phyloP scores from a whole-genome alignment of 2,888 invertebrate genomes.

The Erebia epiphron region DNA sequence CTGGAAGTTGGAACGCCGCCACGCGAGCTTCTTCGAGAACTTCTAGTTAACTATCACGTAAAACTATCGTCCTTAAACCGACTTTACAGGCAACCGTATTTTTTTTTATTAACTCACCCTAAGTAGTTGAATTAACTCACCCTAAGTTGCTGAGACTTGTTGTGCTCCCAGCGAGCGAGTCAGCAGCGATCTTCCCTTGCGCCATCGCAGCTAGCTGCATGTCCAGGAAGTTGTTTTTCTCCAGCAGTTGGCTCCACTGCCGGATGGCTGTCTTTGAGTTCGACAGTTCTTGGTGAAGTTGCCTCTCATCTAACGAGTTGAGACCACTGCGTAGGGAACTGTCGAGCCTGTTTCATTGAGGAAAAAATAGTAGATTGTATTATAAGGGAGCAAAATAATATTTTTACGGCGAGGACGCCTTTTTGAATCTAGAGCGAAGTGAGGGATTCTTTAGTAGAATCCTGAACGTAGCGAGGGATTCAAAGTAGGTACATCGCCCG shows the following conservation, averaged over 20 bases:
- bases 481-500: no score
- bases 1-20: no score
- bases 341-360: slow-evolving; percentile 60
- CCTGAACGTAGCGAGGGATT: no score
- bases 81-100: no score
- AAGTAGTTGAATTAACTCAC: slow-evolving; percentile 55
- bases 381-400: no score
- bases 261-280: slow-evolving; percentile 72
- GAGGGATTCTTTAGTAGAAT: no score
- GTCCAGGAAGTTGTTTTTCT: slow-evolving; percentile 74
- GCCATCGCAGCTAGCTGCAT: slow-evolving; percentile 75
- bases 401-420: no score
- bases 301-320: slow-evolving; percentile 76
- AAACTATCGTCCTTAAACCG: no score
- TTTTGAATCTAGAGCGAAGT: no score
- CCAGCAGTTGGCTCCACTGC: slow-evolving; percentile 77
- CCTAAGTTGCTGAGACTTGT: slow-evolving; percentile 74
- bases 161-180: slow-evolving; percentile 77
- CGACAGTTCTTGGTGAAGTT: slow-evolving; percentile 73
- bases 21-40: no score
- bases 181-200: slow-evolving; percentile 67
- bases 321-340: slow-evolving; percentile 77
- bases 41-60: no score
- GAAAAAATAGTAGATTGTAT: background rate
- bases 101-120: no score